phyloP scores from a whole-genome alignment of 1,140 invertebrate species.

The Cyclina sinensis region DNA sequence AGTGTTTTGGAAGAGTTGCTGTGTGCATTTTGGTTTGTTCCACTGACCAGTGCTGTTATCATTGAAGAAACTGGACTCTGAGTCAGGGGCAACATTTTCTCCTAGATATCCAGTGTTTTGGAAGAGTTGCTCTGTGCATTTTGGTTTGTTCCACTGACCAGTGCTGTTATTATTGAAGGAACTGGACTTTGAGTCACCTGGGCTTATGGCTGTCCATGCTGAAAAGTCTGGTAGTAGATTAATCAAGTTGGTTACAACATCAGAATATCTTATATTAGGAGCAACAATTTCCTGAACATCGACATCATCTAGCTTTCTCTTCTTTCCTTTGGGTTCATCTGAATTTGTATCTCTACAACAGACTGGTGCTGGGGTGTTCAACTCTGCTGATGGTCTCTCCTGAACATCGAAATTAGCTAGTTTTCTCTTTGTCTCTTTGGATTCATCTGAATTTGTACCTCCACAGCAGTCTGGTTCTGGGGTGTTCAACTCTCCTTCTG shows the following conservation, averaged over 20 bases:
- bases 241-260: slow-evolving; percentile 17
- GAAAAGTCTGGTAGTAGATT: slow-evolving; percentile 51
- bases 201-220: slow-evolving; percentile 40
- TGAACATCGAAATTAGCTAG: too few species aligned
- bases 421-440: neutral
- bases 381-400: too few species aligned
- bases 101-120: neutral
- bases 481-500: slow-evolving; percentile 17
- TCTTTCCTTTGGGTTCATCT: slow-evolving; percentile 3
- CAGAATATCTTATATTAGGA: neutral
- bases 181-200: neutral
- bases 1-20: too few species aligned
- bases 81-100: too few species aligned
- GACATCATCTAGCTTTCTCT: neutral
- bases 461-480: slow-evolving; percentile 43
- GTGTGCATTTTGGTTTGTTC: too few species aligned
- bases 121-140: slow-evolving; percentile 37
- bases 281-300: neutral
- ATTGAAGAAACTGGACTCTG: too few species aligned
- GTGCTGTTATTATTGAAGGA: neutral
- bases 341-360: neutral
- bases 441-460: slow-evolving; percentile 2
- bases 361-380: slow-evolving; percentile 3
- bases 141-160: slow-evolving; percentile 26
- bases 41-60: too few species aligned